Base-by-base conservation (phyloP, 2,797 vertebrate species). In the Pogoniulus pusillus region DNA sequence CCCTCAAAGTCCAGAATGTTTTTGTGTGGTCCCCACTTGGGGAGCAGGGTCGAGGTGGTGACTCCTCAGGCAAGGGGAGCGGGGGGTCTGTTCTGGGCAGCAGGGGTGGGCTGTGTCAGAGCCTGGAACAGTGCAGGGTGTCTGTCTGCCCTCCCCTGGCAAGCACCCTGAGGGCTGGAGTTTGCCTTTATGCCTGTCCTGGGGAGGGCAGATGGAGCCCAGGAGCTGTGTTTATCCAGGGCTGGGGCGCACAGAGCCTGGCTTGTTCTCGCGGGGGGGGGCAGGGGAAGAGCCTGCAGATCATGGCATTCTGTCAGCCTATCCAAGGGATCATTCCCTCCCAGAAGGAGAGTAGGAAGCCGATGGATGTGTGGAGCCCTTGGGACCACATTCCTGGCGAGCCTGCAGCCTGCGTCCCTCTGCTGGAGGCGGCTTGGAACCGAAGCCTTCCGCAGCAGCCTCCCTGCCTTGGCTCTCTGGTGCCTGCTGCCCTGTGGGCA, bases 221-320 rank as follows among this genome's bases (percentile, higher is more conserved):
- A 87, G 90, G 90, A 92, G 91, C 90, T 85, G 91, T 92, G 94
- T 96, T 95, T 92, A 88, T 37, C 72, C 85, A 65, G 77, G 82
- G 19, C 12, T 8, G 63, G 37, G 89, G 88, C 4, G 55, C 72
- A 96, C 93, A 96, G 91, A 95, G 93, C 23, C 34, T 3, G 78
- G 16, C 89, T 96, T 96, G 94, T 95, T 95, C 94, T 96, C 79
- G 5, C 39, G 35, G 35, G 54, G 70, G 92, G 51, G 51, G 26
- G 27, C 22, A 47, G 62, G 85, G 79, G 82, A 78, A 93, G 87
- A 81, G 95, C 94, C 94, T 95, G 69, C 79, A 91, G 95, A 95
- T 96, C 94, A 95, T 95, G 94, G 94, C 35, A 91, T 96, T 96
- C 95, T 93, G 94, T 91, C 91, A 94, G 96, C 91, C 84, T 49